Conservation (phyloP, 2,113 vertebrate genomes). For the Antechinus flavipes region DNA sequence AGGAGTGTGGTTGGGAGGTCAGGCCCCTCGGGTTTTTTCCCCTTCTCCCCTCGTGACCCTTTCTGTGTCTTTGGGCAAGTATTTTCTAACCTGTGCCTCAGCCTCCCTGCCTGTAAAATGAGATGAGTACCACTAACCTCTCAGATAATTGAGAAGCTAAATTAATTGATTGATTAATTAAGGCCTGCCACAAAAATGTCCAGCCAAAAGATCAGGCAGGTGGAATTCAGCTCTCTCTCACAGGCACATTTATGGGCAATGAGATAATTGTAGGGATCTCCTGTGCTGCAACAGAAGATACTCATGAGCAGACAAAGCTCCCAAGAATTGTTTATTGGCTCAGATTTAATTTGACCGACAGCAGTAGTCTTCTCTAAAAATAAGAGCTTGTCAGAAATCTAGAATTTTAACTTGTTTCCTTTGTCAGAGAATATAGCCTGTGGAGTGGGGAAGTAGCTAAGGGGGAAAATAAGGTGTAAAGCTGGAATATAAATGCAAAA, state of each 20-base stretch:
- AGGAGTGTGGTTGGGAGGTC: background rate
- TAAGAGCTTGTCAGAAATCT: slow-evolving; percentile 70
- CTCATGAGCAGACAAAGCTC: slow-evolving; percentile 50
- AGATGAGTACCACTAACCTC: background rate
- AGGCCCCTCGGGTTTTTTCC: background rate
- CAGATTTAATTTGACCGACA: slow-evolving; percentile 64
- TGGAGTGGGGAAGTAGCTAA: background rate
- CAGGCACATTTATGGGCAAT: slow-evolving; percentile 43
- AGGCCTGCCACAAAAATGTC: slow-evolving; percentile 45
- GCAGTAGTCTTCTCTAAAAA: slow-evolving; percentile 60
- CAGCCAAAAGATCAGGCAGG: background rate
- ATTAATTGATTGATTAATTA: slow-evolving; percentile 62
- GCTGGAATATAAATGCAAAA: background rate
- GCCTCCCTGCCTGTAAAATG: background rate
- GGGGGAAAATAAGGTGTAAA: background rate
- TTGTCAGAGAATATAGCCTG: slow-evolving; percentile 59
- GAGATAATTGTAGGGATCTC: slow-evolving; percentile 67
- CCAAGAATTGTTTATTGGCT: slow-evolving; percentile 72
- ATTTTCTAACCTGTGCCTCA: background rate
- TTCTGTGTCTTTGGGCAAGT: background rate
- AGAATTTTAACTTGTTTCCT: slow-evolving; percentile 59
- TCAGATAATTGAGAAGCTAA: slow-evolving; percentile 42
- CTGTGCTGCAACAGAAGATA: slow-evolving; percentile 43
- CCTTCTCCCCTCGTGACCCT: background rate
- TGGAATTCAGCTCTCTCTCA: background rate